Conservation (phyloP, 2,113 vertebrate species). For the Mola mola region DNA sequence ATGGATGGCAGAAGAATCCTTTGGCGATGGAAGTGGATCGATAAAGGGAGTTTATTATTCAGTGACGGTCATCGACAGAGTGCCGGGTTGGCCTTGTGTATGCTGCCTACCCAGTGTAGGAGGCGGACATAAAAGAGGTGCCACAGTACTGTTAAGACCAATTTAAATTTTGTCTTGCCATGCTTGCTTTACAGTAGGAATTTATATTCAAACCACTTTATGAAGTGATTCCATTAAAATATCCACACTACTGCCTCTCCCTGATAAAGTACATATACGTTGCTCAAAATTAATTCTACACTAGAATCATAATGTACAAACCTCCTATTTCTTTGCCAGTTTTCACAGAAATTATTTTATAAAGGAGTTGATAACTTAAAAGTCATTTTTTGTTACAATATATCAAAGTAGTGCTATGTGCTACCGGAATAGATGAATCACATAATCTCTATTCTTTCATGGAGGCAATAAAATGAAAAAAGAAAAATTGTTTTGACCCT, state of each 20-base stretch:
- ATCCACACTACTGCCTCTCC: background rate
- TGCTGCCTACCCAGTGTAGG: slow-evolving; percentile 23
- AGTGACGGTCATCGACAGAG: slow-evolving; percentile 67
- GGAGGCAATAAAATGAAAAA: too few species aligned
- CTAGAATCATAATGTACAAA: too few species aligned
- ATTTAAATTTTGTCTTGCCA: slow-evolving; percentile 24
- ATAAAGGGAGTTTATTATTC: slow-evolving; percentile 79
- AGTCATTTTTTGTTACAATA: too few species aligned
- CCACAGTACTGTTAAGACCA: background rate
- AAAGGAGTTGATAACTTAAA: too few species aligned
- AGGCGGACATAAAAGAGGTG: slow-evolving; percentile 36
- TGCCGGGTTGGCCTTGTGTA: slow-evolving; percentile 36
- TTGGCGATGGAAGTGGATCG: slow-evolving; percentile 73
- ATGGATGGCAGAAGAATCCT: slow-evolving; percentile 69
- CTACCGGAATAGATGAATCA: too few species aligned
- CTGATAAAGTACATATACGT: too few species aligned
- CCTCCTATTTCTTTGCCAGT: too few species aligned
- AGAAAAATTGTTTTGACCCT: background rate
- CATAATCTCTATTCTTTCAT: too few species aligned
- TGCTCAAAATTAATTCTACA: too few species aligned
- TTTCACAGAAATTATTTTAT: too few species aligned
- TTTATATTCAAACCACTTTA: background rate
- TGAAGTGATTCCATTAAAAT: background rate
- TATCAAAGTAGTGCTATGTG: too few species aligned
- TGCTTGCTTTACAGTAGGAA: slow-evolving; percentile 1